A percentile compares a stretch with the other conserved stretches of the same genome.
These are phyloP conservation scores for Helicoverpa assulta DNA, from an alignment of 2,888 invertebrate species.

Conservation along the genomic window DNA sequence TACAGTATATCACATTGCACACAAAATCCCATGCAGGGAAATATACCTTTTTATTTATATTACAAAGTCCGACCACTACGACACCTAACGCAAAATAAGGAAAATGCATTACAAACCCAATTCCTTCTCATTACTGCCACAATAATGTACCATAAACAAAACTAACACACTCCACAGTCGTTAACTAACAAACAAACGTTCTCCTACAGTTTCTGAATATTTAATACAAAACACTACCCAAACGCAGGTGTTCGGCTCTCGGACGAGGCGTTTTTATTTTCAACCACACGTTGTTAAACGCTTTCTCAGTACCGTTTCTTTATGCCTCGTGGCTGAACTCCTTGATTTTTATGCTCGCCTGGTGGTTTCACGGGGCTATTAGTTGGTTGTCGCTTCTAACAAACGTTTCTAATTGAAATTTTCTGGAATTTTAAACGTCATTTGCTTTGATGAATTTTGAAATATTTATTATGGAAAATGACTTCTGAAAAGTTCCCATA, in stretches of 20 bases:
- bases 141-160: conserved; percentile 33
- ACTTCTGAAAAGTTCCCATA: too few species aligned
- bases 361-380: conserved; percentile 18
- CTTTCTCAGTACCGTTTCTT: conserved; percentile 29
- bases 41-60: too few species aligned
- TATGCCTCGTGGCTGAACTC: conserved; percentile 33
- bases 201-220: conserved; percentile 40
- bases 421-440: too few species aligned
- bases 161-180: conserved; percentile 9
- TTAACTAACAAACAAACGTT: conserved; percentile 22
- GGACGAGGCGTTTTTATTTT: conserved; percentile 43
- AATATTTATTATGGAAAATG: too few species aligned
- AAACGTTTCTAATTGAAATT: conserved; percentile 2
- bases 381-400: neutral
- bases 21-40: too few species aligned
- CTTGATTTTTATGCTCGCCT: conserved; percentile 31
- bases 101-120: conserved; percentile 10
- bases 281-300: conserved; percentile 28
- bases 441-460: too few species aligned
- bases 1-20: too few species aligned
- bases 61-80: too few species aligned
- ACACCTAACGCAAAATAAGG: too few species aligned
- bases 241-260: conserved; percentile 46
- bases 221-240: conserved; percentile 44
- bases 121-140: conserved; percentile 13